Evolutionary conservation across 1,140 invertebrate species (phyloP).

Genomic region (Drosophila kohkoa): DNA sequence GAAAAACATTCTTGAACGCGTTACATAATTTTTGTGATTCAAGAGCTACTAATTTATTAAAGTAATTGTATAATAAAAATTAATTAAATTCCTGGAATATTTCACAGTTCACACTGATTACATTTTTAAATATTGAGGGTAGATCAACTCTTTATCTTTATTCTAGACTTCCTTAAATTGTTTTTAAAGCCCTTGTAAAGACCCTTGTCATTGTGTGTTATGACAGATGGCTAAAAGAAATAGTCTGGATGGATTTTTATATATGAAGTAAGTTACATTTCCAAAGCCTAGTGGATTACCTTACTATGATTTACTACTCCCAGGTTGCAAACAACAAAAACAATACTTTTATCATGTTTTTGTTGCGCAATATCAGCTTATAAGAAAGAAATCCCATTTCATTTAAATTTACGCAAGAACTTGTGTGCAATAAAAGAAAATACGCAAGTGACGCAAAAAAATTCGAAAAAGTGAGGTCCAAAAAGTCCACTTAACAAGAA

Average conservation of each 20-base stretch:
- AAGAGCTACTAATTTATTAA: background rate
- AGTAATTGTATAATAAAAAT: background rate
- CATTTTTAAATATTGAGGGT: too few relatives aligned
- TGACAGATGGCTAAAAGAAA: conserved; percentile 26
- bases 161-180: conserved; percentile 9
- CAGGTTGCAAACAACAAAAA: conserved; percentile 18
- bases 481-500: conserved; percentile 66
- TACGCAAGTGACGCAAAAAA: conserved; percentile 47
- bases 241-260: background rate
- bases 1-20: background rate
- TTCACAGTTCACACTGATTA: too few relatives aligned
- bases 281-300: conserved; percentile 27
- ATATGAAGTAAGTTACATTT: conserved; percentile 13
- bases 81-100: too few relatives aligned
- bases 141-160: too few relatives aligned
- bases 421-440: conserved; percentile 68
- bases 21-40: background rate
- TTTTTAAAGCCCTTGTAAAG: conserved; percentile 9
- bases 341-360: conserved; percentile 34
- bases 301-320: conserved; percentile 39
- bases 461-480: conserved; percentile 52
- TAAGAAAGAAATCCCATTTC: conserved; percentile 45
- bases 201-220: conserved; percentile 29
- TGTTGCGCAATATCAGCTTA: conserved; percentile 3
- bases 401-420: conserved; percentile 71